These are phyloP conservation scores for Lepisosteus osseus DNA, from an alignment of 2,113 vertebrate genomes.

Conservation along the genomic window DNA sequence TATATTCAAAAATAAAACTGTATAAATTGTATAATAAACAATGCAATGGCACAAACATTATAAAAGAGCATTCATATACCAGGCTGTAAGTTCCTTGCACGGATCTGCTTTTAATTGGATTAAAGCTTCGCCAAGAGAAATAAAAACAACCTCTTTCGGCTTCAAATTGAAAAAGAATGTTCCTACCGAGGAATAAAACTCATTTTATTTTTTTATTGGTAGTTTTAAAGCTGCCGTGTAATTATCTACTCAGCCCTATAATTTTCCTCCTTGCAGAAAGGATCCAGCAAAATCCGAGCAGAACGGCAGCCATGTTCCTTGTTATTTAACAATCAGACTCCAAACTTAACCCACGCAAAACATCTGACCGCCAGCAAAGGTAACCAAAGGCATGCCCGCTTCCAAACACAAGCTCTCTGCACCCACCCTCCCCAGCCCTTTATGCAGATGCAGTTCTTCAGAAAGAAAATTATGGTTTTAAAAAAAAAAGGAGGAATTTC, in stretches of 20 bases:
- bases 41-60: too few species aligned
- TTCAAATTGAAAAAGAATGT: slow-evolving; percentile 40
- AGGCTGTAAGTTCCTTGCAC: slow-evolving; percentile 28
- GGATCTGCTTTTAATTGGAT: slow-evolving; percentile 59
- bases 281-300: slow-evolving; percentile 26
- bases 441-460: neutral
- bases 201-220: slow-evolving; percentile 26
- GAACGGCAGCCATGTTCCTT: too few species aligned
- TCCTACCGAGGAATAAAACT: slow-evolving; percentile 36
- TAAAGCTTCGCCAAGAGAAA: slow-evolving; percentile 41
- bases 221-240: slow-evolving; percentile 35
- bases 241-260: slow-evolving; percentile 44
- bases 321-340: too few species aligned
- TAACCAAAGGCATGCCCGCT: neutral
- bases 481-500: neutral
- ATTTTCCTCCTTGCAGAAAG: slow-evolving; percentile 17
- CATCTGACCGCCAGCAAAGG: slow-evolving; percentile 17
- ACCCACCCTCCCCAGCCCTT: neutral
- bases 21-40: too few species aligned
- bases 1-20: too few species aligned
- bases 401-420: neutral
- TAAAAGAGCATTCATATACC: slow-evolving; percentile 6
- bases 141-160: slow-evolving; percentile 37
- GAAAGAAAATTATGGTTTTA: neutral
- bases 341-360: too few species aligned